Evolutionary conservation across 2,113 vertebrate genomes (phyloP).

Genomic region (Solea solea): DNA sequence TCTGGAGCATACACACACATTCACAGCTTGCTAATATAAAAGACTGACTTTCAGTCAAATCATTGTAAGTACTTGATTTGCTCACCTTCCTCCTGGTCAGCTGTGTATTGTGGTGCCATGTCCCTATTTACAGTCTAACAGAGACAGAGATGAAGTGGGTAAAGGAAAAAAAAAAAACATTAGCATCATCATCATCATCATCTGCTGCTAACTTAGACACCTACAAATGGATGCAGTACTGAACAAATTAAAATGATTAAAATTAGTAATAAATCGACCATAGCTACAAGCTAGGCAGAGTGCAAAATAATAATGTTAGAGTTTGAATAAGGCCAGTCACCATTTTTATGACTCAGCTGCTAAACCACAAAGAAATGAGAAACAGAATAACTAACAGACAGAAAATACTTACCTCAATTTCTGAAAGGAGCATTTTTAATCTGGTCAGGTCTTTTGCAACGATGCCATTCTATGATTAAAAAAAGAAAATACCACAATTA

Average conservation of each 20-base stretch:
- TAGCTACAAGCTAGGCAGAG: constrained; percentile 6
- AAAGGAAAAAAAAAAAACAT: constrained; percentile 20
- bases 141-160: constrained; percentile 15
- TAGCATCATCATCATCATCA: neutral
- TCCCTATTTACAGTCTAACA: constrained; percentile 77
- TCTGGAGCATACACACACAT: too few species aligned
- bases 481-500: constrained; percentile 2
- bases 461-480: constrained; percentile 90
- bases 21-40: too few species aligned
- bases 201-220: constrained; percentile 11
- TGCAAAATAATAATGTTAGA: constrained; percentile 15
- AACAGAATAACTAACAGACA: neutral
- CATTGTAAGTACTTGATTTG: neutral
- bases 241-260: constrained; percentile 4
- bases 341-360: constrained; percentile 14
- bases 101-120: constrained; percentile 76
- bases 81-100: constrained; percentile 84
- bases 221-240: constrained; percentile 4
- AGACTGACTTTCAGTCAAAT: too few species aligned
- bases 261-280: constrained; percentile 33
- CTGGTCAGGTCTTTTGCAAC: constrained; percentile 95
- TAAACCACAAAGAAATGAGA: neutral
- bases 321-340: constrained; percentile 14
- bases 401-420: constrained; percentile 89
- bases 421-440: constrained; percentile 93